Evolutionary conservation across 2,888 invertebrate genomes (phyloP).

Genomic region (Drosophila mayaguana): DNA sequence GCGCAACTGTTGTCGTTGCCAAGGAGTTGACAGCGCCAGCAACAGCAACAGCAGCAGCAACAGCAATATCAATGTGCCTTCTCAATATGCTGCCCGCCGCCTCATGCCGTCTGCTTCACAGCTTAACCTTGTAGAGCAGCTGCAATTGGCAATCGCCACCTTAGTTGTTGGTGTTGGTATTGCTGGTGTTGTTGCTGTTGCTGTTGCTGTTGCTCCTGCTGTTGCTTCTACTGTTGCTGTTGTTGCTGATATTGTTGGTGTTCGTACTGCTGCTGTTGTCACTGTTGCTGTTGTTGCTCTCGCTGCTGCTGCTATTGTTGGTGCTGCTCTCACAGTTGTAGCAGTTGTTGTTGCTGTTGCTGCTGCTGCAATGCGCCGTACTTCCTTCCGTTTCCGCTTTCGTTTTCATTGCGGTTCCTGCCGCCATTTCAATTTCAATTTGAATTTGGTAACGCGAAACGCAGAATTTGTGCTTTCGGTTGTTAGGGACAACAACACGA

Average conservation of each 20-base stretch:
- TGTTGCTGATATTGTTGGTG: neutral
- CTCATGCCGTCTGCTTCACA: neutral
- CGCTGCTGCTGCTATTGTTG: neutral
- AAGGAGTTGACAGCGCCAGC: slow-evolving; percentile 37
- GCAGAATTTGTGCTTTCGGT: slow-evolving; percentile 31
- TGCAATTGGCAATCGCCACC: slow-evolving; percentile 31
- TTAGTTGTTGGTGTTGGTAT: slow-evolving; percentile 3
- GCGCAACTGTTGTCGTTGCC: slow-evolving; percentile 19
- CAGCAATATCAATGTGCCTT: slow-evolving; percentile 14
- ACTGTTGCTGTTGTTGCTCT: neutral
- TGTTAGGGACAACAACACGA: slow-evolving; percentile 52
- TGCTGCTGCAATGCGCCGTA: slow-evolving; percentile 43
- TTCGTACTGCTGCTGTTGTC: neutral
- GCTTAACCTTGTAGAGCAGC: slow-evolving; percentile 7
- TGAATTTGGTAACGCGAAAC: slow-evolving; percentile 65
- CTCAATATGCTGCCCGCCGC: neutral
- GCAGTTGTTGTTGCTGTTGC: neutral
- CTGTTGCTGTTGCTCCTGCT: neutral
- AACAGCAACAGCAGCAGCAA: neutral
- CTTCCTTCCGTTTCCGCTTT: slow-evolving; percentile 52
- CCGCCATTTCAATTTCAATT: slow-evolving; percentile 74
- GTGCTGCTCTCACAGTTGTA: neutral
- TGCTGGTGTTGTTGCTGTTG: slow-evolving; percentile 10
- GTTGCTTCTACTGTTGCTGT: neutral
- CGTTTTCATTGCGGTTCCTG: slow-evolving; percentile 34